Evolutionary conservation across 1,140 invertebrate species (phyloP), one percentile per base, ranked within the genome.

Genomic region (Ceratina calcarata): DNA sequence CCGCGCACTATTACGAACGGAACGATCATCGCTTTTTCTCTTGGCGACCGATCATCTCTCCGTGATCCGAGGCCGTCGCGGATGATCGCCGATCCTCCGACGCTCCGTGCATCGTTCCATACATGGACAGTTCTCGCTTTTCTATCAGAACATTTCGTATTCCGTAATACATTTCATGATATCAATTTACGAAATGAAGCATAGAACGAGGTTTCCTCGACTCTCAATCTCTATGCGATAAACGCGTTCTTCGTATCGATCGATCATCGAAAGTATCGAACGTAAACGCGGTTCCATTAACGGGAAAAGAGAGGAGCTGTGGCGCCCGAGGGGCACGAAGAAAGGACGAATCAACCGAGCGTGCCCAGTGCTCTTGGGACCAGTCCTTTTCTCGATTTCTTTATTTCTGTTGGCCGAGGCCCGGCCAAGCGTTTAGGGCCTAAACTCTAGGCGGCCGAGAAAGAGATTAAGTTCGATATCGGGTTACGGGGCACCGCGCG

Each of bases 381-480:
- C 72, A n/a, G 27, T 80, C 70, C 80, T 85, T 82, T 82, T 82
- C 69, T 82, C 68, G 55, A 66, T 78, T 78, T 78, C 81, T 81
- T 88, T 86, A 78, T 87, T 87, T 90, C 84, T 87, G 78, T 68
- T 88, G 24, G 74, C 68, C 76, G 80, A 76, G 51, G 15, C 68
- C 85, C 80, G 75, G 49, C 70, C 73, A 85, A 84, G 80, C 89
- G 87, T 91, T 91, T 90, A 91, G 89, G 83, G 83, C 18, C 53
- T 55, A 45, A 45, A 45, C 6, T 45, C 7, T 45, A 45, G 53
- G 6, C 53, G 68, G 77, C 78, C 69, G 81, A 75, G 55, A 86
- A 10, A 45, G 78, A 89, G 89, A 90, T 90, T 90, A 87, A 89
- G 83, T 78, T 82, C 84, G 88, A 91, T 92, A 92, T 92, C 91